Conservation (phyloP, 2,113 vertebrate species). For the Pterophyllum scalare region DNA sequence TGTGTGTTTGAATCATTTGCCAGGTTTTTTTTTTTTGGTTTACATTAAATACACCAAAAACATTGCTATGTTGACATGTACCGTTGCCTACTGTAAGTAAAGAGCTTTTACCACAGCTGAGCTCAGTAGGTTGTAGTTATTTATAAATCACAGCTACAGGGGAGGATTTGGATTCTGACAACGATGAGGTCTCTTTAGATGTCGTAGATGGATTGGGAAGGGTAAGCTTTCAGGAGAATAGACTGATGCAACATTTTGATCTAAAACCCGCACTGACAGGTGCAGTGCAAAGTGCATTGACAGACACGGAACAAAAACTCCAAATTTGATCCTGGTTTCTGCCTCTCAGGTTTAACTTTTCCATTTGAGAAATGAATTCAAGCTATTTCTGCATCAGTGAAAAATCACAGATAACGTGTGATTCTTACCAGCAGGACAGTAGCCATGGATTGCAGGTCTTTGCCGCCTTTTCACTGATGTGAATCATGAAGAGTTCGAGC, state of each 20-base stretch:
- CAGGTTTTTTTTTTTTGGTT: slow-evolving; percentile 29
- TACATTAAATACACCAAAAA: slow-evolving; percentile 26
- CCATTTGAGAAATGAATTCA: background rate
- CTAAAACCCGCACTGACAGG: background rate
- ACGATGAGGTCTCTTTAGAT: background rate
- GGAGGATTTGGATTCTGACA: background rate
- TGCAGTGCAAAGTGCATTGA: background rate
- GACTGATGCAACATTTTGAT: background rate
- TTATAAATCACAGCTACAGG: slow-evolving; percentile 30
- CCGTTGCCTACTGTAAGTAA: slow-evolving; percentile 23
- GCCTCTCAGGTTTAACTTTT: background rate
- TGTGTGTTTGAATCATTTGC: slow-evolving; percentile 38
- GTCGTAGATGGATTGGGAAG: background rate
- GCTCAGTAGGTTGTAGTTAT: slow-evolving; percentile 34
- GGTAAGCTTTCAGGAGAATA: background rate
- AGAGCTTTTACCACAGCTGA: slow-evolving; percentile 19
- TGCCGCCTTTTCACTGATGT: slow-evolving; percentile 4
- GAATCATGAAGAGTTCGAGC: slow-evolving; percentile 18
- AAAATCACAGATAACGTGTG: slow-evolving; percentile 14
- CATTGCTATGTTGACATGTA: slow-evolving; percentile 19
- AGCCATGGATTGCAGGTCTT: slow-evolving; percentile 1
- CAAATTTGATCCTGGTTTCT: background rate
- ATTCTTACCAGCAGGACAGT: slow-evolving; percentile 55
- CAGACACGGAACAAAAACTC: background rate
- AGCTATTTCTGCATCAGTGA: background rate